A percentile compares a stretch with the other conserved stretches of the same genome.
Conservation (phyloP, 2,888 invertebrate genomes). For the Gryllus longicercus region DNA sequence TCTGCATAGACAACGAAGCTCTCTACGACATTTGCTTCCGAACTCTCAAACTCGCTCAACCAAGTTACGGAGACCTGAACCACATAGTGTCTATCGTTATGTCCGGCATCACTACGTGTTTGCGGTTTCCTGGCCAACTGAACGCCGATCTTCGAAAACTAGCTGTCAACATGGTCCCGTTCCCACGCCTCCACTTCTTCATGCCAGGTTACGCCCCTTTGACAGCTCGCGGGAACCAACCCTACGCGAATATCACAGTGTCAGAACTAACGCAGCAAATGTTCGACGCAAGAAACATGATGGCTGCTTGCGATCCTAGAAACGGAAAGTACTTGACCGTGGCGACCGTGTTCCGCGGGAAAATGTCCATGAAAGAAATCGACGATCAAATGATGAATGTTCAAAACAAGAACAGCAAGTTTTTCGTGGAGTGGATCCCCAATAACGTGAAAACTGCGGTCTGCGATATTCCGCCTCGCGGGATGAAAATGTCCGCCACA, state of each 20-base stretch:
- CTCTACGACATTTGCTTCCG: constrained; percentile 2
- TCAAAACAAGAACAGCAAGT: neutral
- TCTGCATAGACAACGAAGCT: neutral
- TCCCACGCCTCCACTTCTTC: constrained; percentile 56
- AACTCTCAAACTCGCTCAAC: neutral
- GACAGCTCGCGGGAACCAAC: constrained; percentile 62
- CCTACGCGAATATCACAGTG: constrained; percentile 44
- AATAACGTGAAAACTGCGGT: neutral
- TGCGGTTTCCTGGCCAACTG: constrained; percentile 48
- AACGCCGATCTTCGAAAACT: constrained; percentile 57
- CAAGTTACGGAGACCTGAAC: neutral
- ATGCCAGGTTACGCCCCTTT: constrained; percentile 65
- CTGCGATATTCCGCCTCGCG: neutral
- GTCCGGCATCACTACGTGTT: neutral
- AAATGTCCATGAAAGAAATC: neutral
- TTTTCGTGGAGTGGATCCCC: neutral
- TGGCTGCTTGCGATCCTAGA: neutral
- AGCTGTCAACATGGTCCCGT: constrained; percentile 60
- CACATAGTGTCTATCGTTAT: neutral
- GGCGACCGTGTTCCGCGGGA: neutral
- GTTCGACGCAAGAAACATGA: neutral
- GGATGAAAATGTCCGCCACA: neutral
- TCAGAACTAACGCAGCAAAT: neutral
- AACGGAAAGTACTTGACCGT: neutral
- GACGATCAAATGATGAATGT: neutral